Base-by-base conservation (phyloP, 2,797 vertebrate genomes). In the Heteromormyrus szaboi region DNA sequence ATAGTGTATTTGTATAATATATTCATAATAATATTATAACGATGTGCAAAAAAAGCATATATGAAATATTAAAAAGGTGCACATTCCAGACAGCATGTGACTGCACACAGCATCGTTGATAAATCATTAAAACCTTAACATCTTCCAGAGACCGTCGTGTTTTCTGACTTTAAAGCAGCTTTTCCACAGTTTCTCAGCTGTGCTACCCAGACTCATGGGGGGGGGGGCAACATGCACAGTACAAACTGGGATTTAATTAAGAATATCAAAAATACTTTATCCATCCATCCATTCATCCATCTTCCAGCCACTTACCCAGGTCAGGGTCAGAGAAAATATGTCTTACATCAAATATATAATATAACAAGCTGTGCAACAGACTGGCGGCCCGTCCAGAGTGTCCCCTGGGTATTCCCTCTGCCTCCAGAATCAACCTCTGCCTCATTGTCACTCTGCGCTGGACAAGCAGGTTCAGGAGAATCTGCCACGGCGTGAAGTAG, bases 61-160 rank as follows among this genome's bases (percentile, higher is more conserved):
- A 95, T 95, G 86, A 95, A 95, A 94, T 93, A 95, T 95, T 95
- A 93, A 95, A 89, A 88, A 88, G 91, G 92, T 91, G 92, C 95
- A 93, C 91, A 93, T 95, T 94, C 89, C 88, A 89, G 90, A 90
- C 92, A 59, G 81, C 44, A 51, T 46, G 46, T 90, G 92, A 91
- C 92, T 91, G 93, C 94, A 94, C 93, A 94, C 92, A 90, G 92
- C 91, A n/a, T n/a, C 81, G 93, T 95, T 87, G 95, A 95, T 95
- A 93, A 95, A 95, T 95, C 91, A 95, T 94, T 91, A 86, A 19
- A 4, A 37, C 17, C 51, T 56, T 86, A 92, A 94, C 90, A 90
- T 92, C 91, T 89, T 91, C 88, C 88, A 90, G 44, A 89, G 88
- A 90, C 86, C 90, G 91, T 93, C 90, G 56, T 89, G 90, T 91